A percentile compares a stretch with the other conserved stretches of the same genome.
phyloP scores from a whole-genome alignment of 2,888 invertebrate genomes.

The Drosophila phalerata region DNA sequence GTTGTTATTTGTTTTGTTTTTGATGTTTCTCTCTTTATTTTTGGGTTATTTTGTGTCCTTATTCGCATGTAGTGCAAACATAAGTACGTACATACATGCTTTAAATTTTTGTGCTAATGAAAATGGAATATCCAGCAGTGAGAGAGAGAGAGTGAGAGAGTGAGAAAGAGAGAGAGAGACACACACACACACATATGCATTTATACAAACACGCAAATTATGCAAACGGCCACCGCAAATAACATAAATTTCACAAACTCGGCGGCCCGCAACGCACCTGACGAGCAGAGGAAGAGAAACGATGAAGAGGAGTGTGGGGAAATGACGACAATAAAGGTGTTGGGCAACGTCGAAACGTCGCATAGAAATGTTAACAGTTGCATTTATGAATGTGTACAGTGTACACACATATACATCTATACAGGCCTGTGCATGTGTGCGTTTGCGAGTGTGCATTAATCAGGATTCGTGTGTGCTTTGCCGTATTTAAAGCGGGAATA shows the following conservation, averaged over 20 bases:
- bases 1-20: constrained; percentile 19
- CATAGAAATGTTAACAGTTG: constrained; percentile 73
- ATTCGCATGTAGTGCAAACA: constrained; percentile 53
- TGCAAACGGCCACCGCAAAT: constrained; percentile 79
- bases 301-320: too few relatives aligned
- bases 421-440: constrained; percentile 38
- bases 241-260: constrained; percentile 78
- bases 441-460: constrained; percentile 55
- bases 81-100: constrained; percentile 58
- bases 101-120: constrained; percentile 69
- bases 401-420: constrained; percentile 13
- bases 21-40: constrained; percentile 27
- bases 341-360: constrained; percentile 46
- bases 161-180: constrained; percentile 5
- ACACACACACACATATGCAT: constrained; percentile 27
- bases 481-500: constrained; percentile 66
- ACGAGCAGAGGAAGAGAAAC: constrained; percentile 21
- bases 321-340: constrained; percentile 67
- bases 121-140: constrained; percentile 60
- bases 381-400: constrained; percentile 37
- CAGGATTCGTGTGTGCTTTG: constrained; percentile 46
- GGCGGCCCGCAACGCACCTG: constrained; percentile 77
- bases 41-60: constrained; percentile 56
- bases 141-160: constrained; percentile 4
- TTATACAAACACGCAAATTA: constrained; percentile 79